phyloP scores from a whole-genome alignment of 1,140 invertebrate species.

The Drosophila ercepeae region DNA sequence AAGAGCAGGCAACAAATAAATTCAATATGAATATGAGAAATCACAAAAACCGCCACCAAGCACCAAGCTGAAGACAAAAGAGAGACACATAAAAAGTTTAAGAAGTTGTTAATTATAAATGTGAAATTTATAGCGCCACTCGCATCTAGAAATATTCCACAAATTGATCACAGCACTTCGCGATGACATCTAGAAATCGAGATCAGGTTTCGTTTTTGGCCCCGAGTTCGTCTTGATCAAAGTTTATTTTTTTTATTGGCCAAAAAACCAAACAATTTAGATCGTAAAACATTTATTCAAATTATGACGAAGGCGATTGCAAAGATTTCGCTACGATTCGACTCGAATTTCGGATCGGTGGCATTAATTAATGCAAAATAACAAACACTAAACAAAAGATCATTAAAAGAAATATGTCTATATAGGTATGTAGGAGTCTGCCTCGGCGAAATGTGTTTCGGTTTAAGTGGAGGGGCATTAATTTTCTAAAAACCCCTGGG shows the following conservation, averaged over 20 bases:
- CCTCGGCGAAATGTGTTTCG: slow-evolving; percentile 42
- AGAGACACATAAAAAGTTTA: slow-evolving; percentile 26
- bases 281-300: slow-evolving; percentile 67
- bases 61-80: slow-evolving; percentile 21
- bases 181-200: slow-evolving; percentile 37
- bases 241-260: slow-evolving; percentile 39
- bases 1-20: slow-evolving; percentile 27
- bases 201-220: slow-evolving; percentile 64
- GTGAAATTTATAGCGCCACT: slow-evolving; percentile 69
- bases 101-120: slow-evolving; percentile 67
- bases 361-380: slow-evolving; percentile 58
- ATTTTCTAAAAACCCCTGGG: slow-evolving; percentile 19
- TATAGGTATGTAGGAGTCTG: slow-evolving; percentile 1
- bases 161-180: slow-evolving; percentile 57
- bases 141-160: slow-evolving; percentile 49
- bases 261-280: slow-evolving; percentile 46
- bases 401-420: slow-evolving; percentile 38
- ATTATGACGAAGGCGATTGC: slow-evolving; percentile 56
- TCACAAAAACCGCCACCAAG: slow-evolving; percentile 20
- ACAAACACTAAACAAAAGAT: slow-evolving; percentile 28
- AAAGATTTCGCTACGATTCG: slow-evolving; percentile 53
- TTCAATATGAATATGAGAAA: slow-evolving; percentile 28
- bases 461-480: slow-evolving; percentile 61
- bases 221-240: slow-evolving; percentile 61
- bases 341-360: slow-evolving; percentile 36